Base-by-base conservation (phyloP, 2,797 vertebrate genomes). In the Sandelia bainsii region DNA sequence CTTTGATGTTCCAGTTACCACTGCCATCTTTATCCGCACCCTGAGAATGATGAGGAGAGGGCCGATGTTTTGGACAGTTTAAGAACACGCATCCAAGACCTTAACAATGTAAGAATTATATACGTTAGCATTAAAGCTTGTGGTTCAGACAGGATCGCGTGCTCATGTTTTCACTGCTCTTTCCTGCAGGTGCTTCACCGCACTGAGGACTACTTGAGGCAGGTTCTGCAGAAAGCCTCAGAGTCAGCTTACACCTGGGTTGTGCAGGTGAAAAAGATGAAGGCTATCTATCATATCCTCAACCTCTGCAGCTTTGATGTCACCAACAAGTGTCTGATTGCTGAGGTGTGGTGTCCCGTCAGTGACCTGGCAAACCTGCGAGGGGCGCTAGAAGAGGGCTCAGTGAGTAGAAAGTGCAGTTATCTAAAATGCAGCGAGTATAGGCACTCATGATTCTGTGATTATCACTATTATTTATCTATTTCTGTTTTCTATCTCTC, bases 261-360 rank as follows among this genome's bases (percentile, higher is more conserved):
- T 1, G 86, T 98, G 62, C 97, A 98, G 74, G 97, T 99, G 88
- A 97, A 96, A 87, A 99, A 99, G 91, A 99, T 98, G 97, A 99
- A 99, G 88, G 97, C 98, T 11, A 96, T 99, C 78, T 99, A 99
- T 87, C 98, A 99, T 13, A 97, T 96, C 69, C 94, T 99, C 62
- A 99, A 98, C 93, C 94, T 98, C 85, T 99, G 98, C 93, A 98
- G 97, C 91, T 97, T 99, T 0, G 98, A 99, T 0, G 97, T 99
- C 80, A 99, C 98, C 75, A 98, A 98, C 91, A 98, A 97, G 90
- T 99, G 97, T 95, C 95, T 99, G 67, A 99, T 99, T 0, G 97
- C 98, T 0, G 98, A 99, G 83, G 98, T 97, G 80, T 99, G 98
- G 98, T 99, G 98, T 83, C 97, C 98, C 0, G 94, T 98, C 87